Conservation (phyloP, 2,797 vertebrate species). For the Bovichtus diacanthus region DNA sequence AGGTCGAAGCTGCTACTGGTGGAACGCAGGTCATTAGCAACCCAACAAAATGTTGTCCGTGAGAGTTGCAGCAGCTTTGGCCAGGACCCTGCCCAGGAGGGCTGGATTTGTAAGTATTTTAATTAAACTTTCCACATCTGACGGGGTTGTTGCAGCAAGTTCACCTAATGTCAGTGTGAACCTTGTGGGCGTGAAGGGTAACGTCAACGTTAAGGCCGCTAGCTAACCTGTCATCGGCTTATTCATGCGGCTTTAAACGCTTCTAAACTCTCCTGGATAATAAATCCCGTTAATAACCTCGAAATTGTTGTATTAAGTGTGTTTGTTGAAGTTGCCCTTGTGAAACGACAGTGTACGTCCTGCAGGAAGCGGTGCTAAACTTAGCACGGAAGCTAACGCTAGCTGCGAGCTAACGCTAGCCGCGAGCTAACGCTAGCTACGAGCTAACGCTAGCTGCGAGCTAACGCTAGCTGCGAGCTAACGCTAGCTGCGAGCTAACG, state of each 20-base stretch:
- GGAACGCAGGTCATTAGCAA: conserved; percentile 80
- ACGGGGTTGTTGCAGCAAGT: background rate
- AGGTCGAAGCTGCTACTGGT: conserved; percentile 68
- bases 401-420: too few relatives aligned
- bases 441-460: too few relatives aligned
- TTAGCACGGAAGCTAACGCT: conserved; percentile 64
- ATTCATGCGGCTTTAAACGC: background rate
- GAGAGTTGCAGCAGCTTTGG: conserved; percentile 91
- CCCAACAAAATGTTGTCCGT: conserved; percentile 90
- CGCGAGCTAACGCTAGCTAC: too few relatives aligned
- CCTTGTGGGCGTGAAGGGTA: conserved; percentile 70
- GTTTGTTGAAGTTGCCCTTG: conserved; percentile 56
- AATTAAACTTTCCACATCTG: background rate
- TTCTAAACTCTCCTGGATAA: rapidly evolving
- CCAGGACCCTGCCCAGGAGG: conserved; percentile 88
- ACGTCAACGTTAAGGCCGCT: conserved; percentile 77
- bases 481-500: conserved; percentile 57
- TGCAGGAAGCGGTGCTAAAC: conserved; percentile 5
- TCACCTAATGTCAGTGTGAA: conserved; percentile 18
- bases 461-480: too few relatives aligned
- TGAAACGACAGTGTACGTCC: background rate
- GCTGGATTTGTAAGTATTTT: conserved; percentile 89
- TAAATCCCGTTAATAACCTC: rapidly evolving
- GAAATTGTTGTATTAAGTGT: background rate
- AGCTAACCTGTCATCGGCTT: conserved; percentile 22